Evolutionary conservation across 2,113 vertebrate genomes (phyloP).

Genomic region (Corvus hawaiiensis): DNA sequence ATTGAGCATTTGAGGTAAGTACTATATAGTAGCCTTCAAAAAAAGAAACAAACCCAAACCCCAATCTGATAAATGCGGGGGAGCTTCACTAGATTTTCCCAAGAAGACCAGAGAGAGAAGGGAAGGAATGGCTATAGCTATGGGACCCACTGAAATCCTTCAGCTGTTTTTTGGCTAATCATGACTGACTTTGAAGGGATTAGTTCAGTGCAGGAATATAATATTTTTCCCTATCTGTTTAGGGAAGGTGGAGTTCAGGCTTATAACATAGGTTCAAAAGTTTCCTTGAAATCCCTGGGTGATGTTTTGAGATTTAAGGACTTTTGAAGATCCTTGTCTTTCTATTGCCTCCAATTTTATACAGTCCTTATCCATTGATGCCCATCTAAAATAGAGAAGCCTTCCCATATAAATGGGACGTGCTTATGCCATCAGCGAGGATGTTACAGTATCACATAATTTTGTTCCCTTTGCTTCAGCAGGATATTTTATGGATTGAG

Average conservation of each 20-base stretch:
- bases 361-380: neutral
- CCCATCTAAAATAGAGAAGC: neutral
- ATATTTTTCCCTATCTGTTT: neutral
- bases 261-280: neutral
- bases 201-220: neutral
- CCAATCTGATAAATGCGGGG: neutral
- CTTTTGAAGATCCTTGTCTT: neutral
- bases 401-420: neutral
- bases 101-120: neutral
- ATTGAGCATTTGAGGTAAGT: neutral
- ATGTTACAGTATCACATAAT: neutral
- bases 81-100: neutral
- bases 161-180: neutral
- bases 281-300: neutral
- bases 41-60: neutral
- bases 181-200: neutral
- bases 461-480: neutral
- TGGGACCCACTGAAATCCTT: neutral
- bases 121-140: neutral
- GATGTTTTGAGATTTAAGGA: neutral
- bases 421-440: neutral
- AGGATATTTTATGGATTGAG: neutral
- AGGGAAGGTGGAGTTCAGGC: neutral
- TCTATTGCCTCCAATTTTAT: neutral
- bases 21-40: neutral